Base-by-base conservation (phyloP, 2,888 invertebrate genomes). In the Chrysolina haemoptera region DNA sequence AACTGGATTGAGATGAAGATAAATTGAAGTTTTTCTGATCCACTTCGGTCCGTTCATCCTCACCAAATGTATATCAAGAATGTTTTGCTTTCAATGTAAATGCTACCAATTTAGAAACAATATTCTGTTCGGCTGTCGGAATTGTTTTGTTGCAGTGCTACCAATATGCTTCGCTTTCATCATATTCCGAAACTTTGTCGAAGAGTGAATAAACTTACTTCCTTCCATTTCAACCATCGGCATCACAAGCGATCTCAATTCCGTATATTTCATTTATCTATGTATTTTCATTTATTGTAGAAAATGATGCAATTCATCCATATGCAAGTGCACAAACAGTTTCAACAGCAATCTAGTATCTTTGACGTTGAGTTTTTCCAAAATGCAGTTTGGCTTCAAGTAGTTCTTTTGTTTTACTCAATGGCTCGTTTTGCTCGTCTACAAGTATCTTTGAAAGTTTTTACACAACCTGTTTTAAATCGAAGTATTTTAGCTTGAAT, bases 331-430 rank as follows among this genome's bases (percentile, higher is more conserved):
- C 46, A 46, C 12, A 8, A 4, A 14, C 3, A 46, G 1, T 16
- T 9, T 40, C 41, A 22, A 62, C 40, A 62, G 66, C 50, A 59
- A 59, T 68, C 20, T 22, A 35, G 46, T 62, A 43, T 64, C 22
- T 62, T 18, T 43, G 12, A 35, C 59, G 35, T 67, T 16, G 43
- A 50, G 4, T 67, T 69, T 69, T 65, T 75, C 59, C 68, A 73
- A 79, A 76, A 69, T 77, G 80, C 79, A 82, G 80, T 82, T 82
- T 80, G 79, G 80, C 81, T 82, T 82, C 43, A 72, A 74, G 81
- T 82, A 82, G 80, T 78, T 74, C 79, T 83, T 84, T 83, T 84
- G 84, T 85, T 86, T 85, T 85, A 86, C 86, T 86, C 85, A 83
- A 86, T 83, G 84, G 84, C 85, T 84, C 84, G 83, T 83, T 83